Conservation (phyloP, 2,888 invertebrate species). For the Amiota mariae region DNA sequence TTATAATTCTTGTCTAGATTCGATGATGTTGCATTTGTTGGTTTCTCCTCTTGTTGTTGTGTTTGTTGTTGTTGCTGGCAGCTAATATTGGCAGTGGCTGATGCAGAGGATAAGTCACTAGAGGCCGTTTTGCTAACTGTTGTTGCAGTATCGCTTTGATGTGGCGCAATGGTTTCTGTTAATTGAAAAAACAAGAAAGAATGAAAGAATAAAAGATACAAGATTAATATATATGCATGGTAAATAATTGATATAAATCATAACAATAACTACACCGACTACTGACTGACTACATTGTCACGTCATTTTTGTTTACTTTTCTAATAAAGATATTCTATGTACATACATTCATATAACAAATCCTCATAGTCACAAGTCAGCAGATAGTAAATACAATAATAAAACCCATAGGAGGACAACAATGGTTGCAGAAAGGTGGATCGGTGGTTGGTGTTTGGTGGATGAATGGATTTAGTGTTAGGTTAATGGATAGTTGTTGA, state of each 20-base stretch:
- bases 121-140: conserved; percentile 55
- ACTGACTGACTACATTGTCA: no score
- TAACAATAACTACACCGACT: neutral
- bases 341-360: neutral
- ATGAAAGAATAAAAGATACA: neutral
- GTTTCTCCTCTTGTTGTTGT: conserved; percentile 44
- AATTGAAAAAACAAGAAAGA: conserved; percentile 30
- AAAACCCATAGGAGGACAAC: no score
- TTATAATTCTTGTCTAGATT: conserved; percentile 28
- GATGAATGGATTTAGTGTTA: conserved; percentile 21
- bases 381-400: no score
- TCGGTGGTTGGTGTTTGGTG: neutral
- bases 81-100: conserved; percentile 75
- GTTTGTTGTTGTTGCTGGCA: conserved; percentile 72
- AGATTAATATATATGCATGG: neutral
- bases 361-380: no score
- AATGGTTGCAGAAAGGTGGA: no score
- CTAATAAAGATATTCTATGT: no score
- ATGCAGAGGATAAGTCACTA: conserved; percentile 73
- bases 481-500: conserved; percentile 39
- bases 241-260: neutral
- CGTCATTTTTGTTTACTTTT: conserved; percentile 7
- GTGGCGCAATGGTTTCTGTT: conserved; percentile 65
- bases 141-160: conserved; percentile 42
- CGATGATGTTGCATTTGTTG: conserved; percentile 11